Evolutionary conservation across 2,888 invertebrate species (phyloP), one percentile per base, ranked within the genome.

Genomic region (Lysandra bellargus): DNA sequence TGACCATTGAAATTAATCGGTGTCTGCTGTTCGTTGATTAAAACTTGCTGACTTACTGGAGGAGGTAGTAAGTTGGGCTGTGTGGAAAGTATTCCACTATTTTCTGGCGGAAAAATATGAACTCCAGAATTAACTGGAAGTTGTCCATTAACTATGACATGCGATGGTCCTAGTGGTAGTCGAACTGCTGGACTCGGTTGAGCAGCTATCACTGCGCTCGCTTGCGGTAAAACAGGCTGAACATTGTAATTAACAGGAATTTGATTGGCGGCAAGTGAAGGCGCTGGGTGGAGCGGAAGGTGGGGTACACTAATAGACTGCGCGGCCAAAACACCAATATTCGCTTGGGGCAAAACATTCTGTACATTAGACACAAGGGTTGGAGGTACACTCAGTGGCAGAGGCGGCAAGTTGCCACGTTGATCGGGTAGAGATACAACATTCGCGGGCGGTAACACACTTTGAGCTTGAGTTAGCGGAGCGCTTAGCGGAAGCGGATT

Each of bases 321-420:
- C 30, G 69, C 5, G 14, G 69, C 33, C 4, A 69, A 4, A 14
- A 69, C 12, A 1, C 33, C 69, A 69, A 69, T 17, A 37, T 37
- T 69, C 33, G 69, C 69, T 69, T 33, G 69, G 33, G 69, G 69
- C 33, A 37, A 69, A 69, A 69, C 33, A 69, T 69, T 69, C 33
- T 69, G 69, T 17, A 69, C 33, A 69, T 69, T 69, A 69, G 14
- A 4, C 17, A 33, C 33, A 37, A 64, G 30, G 30, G 69, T 69
- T 69, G 69, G 69, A 14, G 69, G 69, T 5, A 17, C 33, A 6
- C 33, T 69, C 4, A 69, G 69, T 14, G 69, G 69, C 14, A 37
- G 33, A 33, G 69, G 12, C 14, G 33, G 5, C 30, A 69, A 69
- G 14, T 33, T 33, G 33, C 14, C 33, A 37, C 69, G 33, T 64